Evolutionary conservation across 2,113 vertebrate genomes (phyloP).

Genomic region (Pogonocichla stellata): DNA sequence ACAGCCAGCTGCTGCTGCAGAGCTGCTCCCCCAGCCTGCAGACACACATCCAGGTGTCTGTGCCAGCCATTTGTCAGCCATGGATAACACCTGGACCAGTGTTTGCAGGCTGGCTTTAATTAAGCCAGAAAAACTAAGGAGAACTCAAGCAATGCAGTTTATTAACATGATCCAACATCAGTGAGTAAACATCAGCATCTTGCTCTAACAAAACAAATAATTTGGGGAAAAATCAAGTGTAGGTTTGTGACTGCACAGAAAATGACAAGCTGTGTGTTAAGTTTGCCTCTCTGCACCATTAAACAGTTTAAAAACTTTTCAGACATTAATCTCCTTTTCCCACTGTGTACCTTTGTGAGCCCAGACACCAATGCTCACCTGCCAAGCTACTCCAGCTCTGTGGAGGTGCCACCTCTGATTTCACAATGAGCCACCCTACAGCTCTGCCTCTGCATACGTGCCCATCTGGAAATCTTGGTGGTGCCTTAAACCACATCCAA

Average conservation of each 20-base stretch:
- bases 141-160: neutral
- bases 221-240: neutral
- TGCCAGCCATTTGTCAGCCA: neutral
- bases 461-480: neutral
- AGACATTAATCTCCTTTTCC: neutral
- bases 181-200: neutral
- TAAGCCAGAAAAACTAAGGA: neutral
- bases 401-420: neutral
- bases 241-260: neutral
- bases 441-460: neutral
- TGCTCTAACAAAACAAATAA: neutral
- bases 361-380: neutral
- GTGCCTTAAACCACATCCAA: neutral
- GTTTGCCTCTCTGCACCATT: neutral
- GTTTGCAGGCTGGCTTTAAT: neutral
- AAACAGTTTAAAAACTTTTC: neutral
- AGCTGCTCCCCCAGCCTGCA: neutral
- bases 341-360: rapidly evolving
- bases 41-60: neutral
- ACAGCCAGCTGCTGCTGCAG: neutral
- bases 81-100: neutral
- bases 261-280: neutral
- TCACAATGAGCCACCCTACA: neutral
- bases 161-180: neutral
- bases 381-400: neutral